phyloP scores from a whole-genome alignment of 2,113 vertebrate species.

The Syngnathus floridae region DNA sequence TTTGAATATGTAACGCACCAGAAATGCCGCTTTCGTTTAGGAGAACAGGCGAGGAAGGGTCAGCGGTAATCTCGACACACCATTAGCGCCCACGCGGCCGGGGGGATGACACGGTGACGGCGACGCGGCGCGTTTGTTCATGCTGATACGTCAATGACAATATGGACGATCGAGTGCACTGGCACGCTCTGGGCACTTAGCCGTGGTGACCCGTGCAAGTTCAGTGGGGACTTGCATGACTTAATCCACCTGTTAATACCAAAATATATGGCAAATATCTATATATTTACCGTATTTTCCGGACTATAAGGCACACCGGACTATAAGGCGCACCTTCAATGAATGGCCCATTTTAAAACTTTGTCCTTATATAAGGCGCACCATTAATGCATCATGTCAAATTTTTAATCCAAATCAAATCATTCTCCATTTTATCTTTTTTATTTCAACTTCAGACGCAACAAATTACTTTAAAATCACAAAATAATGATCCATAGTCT shows the following conservation, averaged over 20 bases:
- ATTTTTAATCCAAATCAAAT: too few species aligned
- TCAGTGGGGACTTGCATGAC: neutral
- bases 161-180: slow-evolving; percentile 26
- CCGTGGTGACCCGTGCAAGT: neutral
- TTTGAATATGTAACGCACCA: slow-evolving; percentile 56
- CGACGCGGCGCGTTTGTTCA: slow-evolving; percentile 15
- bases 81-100: slow-evolving; percentile 9
- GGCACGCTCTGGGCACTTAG: slow-evolving; percentile 21
- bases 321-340: too few species aligned
- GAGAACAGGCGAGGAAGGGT: slow-evolving; percentile 22
- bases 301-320: too few species aligned
- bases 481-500: too few species aligned
- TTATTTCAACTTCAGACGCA: too few species aligned
- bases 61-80: slow-evolving; percentile 17
- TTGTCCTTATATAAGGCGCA: too few species aligned
- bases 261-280: neutral
- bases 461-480: too few species aligned
- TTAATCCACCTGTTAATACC: neutral
- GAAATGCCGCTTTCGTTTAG: slow-evolving; percentile 50
- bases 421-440: too few species aligned
- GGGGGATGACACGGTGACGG: slow-evolving; percentile 26
- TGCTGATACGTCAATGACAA: slow-evolving; percentile 36
- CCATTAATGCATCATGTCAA: too few species aligned
- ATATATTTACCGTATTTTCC: too few species aligned
- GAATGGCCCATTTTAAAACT: too few species aligned